Conservation (phyloP, 2,113 vertebrate species). For the Microcebus jonahi region DNA sequence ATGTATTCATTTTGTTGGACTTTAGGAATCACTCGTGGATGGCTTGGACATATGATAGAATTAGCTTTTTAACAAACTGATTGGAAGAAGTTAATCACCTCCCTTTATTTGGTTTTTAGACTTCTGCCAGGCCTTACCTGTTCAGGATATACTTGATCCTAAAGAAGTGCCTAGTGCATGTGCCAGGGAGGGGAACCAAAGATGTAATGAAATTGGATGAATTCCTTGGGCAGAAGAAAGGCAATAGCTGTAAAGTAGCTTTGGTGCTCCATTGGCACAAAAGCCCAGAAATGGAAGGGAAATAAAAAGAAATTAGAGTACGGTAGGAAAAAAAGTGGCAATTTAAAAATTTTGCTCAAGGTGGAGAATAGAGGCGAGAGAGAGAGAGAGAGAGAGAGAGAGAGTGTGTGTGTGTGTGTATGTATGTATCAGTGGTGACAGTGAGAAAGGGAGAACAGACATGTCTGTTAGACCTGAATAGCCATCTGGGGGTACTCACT, state of each 20-base stretch:
- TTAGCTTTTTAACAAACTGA: conserved; percentile 20
- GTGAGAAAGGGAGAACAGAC: neutral
- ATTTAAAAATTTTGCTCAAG: conserved; percentile 42
- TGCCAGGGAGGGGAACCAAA: neutral
- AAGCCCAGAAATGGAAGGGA: neutral
- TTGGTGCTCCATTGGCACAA: neutral
- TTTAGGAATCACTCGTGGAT: conserved; percentile 12
- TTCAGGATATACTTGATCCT: neutral
- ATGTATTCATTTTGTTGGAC: conserved; percentile 1
- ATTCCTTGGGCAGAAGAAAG: conserved; percentile 33
- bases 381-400: neutral
- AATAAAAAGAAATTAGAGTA: conserved; percentile 3
- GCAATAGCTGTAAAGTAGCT: neutral
- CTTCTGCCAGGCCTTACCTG: neutral
- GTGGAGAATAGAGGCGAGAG: neutral
- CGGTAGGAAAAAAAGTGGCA: neutral
- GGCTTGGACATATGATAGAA: neutral
- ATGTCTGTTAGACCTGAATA: neutral
- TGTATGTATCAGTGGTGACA: neutral
- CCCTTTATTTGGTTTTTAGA: neutral
- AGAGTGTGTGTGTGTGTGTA: neutral
- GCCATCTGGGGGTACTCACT: neutral
- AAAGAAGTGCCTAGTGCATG: neutral
- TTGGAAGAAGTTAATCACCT: neutral
- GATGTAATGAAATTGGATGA: neutral